Percentiles rank a stretch among this genome's conserved stretches.
phyloP scores from a whole-genome alignment of 2,888 invertebrate species.

The Drosophila gaucha region DNA sequence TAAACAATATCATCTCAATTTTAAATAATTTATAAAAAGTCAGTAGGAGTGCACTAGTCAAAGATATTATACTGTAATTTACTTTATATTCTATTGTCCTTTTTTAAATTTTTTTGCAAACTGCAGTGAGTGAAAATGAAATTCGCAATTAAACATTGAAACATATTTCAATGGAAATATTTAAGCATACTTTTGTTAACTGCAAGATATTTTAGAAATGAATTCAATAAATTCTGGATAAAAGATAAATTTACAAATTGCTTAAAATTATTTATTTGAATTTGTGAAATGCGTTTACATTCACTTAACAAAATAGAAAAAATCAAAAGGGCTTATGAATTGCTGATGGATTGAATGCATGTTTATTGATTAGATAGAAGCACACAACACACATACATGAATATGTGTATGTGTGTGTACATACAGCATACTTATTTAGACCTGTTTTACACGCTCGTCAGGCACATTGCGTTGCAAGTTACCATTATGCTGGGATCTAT shows the following conservation, averaged over 20 bases:
- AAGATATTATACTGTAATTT: too few relatives aligned
- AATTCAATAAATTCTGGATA: not conserved
- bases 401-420: not conserved
- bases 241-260: not conserved
- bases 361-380: constrained; percentile 28
- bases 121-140: too few relatives aligned
- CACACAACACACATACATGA: not conserved
- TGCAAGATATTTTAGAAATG: too few relatives aligned
- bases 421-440: constrained; percentile 13
- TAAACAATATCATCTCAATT: too few relatives aligned
- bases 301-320: not conserved
- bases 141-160: not conserved
- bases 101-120: too few relatives aligned
- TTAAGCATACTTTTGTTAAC: not conserved
- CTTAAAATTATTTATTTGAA: not conserved
- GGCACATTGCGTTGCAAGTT: constrained; percentile 64
- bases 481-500: constrained; percentile 71
- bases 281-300: not conserved
- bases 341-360: constrained; percentile 12
- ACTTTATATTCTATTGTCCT: too few relatives aligned
- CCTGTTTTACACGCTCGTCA: constrained; percentile 46
- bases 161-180: not conserved
- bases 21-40: too few relatives aligned
- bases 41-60: too few relatives aligned
- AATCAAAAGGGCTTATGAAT: constrained; percentile 1